Evolutionary conservation across 1,140 invertebrate genomes (phyloP), one percentile per base, ranked within the genome.

Genomic region (Drosophila pruinosa): DNA sequence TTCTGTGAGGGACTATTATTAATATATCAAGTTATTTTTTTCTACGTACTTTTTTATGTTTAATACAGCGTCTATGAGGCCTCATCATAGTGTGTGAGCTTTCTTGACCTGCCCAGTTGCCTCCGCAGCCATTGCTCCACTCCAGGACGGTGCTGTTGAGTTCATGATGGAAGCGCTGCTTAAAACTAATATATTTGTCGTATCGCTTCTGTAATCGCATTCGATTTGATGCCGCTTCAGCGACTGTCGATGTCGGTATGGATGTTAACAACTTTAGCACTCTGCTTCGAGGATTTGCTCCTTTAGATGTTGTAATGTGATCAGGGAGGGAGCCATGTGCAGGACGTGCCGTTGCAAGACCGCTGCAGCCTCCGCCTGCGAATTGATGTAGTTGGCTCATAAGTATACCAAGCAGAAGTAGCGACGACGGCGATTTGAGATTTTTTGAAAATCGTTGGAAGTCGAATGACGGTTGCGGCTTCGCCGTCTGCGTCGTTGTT

Each of bases 121-220:
- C 85, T 1, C 68, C 65, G 50, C 85, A 89, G 4, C 63, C 69
- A 21, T 89, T 89, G 31, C 52, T 64, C 85, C 85, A 89, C 2
- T 75, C 74, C 21, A 78, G 19, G 1, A 3, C 52, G 43, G 56
- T 50, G 24, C 41, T 69, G 19, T 54, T 72, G 14, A 89, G 65
- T 6, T 68, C 62, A 6, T 21, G n/a, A 2, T 61, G 45, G 45
- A 89, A 89, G 3, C 34, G 14, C 4, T 53, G 34, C 28, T 41
- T 48, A 19, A 72, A 79, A 4, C 17, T 75, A 38, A 26, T 7
- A 6, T 10, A 48, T 7, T n/a, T 19, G 5, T 58, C 14, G 2
- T 77, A 47, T 2, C 76, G 73, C 64, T 89, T 85, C 4, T 79
- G 73, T 2, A 75, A 45, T 0, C 72, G 73, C 34, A 54, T 43